Conservation (phyloP, 2,888 invertebrate genomes). For the Leptinotarsa haldemani region DNA sequence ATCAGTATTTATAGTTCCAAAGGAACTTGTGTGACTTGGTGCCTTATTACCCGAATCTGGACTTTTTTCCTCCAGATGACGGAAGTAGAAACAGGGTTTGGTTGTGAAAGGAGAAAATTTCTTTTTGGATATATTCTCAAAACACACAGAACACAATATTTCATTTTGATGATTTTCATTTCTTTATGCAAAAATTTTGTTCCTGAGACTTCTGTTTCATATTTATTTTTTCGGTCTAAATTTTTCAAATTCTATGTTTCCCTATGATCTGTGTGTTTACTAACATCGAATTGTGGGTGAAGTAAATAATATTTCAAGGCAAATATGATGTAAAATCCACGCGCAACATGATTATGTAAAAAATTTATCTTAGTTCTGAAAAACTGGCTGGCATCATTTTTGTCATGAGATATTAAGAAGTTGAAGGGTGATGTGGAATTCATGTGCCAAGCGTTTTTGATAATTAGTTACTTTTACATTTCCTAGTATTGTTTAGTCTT, state of each 20-base stretch:
- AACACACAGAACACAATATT: constrained; percentile 17
- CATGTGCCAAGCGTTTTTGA: constrained; percentile 43
- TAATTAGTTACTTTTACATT: constrained; percentile 29
- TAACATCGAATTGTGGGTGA: constrained; percentile 26
- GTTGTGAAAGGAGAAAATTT: constrained; percentile 36
- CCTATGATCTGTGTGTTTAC: constrained; percentile 33
- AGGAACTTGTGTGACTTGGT: constrained; percentile 57
- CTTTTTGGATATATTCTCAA: constrained; percentile 36
- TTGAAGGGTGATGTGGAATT: constrained; percentile 38
- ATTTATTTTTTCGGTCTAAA: neutral
- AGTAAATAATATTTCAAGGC: constrained; percentile 32
- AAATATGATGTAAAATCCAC: constrained; percentile 19
- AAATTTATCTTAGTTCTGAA: neutral
- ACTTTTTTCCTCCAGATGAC: constrained; percentile 48
- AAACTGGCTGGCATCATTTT: constrained; percentile 24
- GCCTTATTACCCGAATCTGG: constrained; percentile 54
- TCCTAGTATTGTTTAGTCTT: constrained; percentile 40
- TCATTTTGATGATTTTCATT: neutral
- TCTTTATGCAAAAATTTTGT: neutral
- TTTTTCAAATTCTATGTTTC: neutral
- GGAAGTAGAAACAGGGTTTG: constrained; percentile 49
- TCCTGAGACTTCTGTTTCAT: neutral
- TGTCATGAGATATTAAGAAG: constrained; percentile 36
- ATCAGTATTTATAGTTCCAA: constrained; percentile 57
- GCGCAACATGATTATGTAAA: too few relatives aligned